These are phyloP conservation scores for Tenualosa ilisha DNA, from an alignment of 2,797 vertebrate species.

Conservation along the genomic window DNA sequence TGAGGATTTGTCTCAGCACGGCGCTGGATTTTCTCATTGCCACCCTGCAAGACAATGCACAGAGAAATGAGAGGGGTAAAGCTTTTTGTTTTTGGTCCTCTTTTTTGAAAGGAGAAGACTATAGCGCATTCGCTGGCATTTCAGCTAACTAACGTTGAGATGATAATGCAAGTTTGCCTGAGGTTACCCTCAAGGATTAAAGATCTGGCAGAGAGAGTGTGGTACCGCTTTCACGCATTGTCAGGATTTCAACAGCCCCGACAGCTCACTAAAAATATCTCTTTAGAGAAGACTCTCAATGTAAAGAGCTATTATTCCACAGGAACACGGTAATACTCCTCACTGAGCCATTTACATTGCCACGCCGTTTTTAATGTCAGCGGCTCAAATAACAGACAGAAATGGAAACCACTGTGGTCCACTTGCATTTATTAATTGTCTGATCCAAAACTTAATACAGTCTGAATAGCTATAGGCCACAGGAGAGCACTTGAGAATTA, in stretches of 20 bases:
- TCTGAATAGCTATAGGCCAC: neutral
- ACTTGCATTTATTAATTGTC: conserved; percentile 15
- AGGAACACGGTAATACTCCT: neutral
- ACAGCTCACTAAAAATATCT: conserved; percentile 1
- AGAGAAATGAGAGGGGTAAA: neutral
- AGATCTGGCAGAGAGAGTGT: neutral
- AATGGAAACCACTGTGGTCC: neutral
- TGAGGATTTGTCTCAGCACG: neutral
- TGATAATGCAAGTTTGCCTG: neutral
- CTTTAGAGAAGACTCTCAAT: conserved; percentile 3
- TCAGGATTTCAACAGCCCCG: neutral
- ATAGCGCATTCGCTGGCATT: neutral
- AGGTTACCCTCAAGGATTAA: neutral
- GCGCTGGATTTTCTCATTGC: neutral
- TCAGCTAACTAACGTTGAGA: neutral
- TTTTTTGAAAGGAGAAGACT: neutral
- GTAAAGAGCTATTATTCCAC: conserved; percentile 5
- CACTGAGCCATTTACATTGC: neutral
- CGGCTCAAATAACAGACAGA: neutral
- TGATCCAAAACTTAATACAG: neutral
- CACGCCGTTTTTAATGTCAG: neutral
- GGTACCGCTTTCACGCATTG: neutral
- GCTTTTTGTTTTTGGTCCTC: no score
- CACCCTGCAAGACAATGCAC: neutral
- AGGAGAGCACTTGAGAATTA: neutral